Percentiles rank a stretch among this genome's conserved stretches.
Evolutionary conservation across 2,888 invertebrate genomes (phyloP).

Genomic region (Troides oblongomaculatus): DNA sequence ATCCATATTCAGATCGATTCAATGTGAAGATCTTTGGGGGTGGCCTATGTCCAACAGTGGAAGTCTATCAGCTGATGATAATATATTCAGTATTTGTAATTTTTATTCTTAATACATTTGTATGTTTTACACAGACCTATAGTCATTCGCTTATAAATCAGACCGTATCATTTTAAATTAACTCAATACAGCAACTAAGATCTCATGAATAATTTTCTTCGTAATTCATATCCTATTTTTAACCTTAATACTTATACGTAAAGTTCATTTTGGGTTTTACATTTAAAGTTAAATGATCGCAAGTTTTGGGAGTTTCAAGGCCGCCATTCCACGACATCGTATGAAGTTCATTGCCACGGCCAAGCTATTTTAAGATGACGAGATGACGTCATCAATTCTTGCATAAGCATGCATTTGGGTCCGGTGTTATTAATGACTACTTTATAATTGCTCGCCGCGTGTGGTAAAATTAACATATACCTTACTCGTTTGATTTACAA

Average conservation of each 20-base stretch:
- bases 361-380: conserved; percentile 41
- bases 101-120: too few species aligned
- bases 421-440: background rate
- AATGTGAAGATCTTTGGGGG: too few species aligned
- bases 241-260: background rate
- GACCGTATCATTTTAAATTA: conserved; percentile 7
- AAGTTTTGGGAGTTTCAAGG: conserved; percentile 27
- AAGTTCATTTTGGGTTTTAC: conserved; percentile 1
- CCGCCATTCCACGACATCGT: conserved; percentile 32
- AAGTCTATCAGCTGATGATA: too few species aligned
- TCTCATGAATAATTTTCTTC: conserved; percentile 4
- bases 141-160: conserved; percentile 8
- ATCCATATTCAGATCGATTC: too few species aligned
- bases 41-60: too few species aligned
- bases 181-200: conserved; percentile 11
- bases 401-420: conserved; percentile 31
- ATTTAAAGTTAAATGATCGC: background rate
- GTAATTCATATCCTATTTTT: background rate
- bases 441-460: background rate
- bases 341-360: conserved; percentile 61
- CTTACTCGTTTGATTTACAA: background rate
- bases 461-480: background rate
- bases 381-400: conserved; percentile 38
- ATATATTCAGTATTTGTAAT: too few species aligned
- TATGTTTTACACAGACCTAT: too few species aligned